These are phyloP conservation scores for Drosophila leonis DNA, from an alignment of 2,888 invertebrate species.

Conservation along the genomic window DNA sequence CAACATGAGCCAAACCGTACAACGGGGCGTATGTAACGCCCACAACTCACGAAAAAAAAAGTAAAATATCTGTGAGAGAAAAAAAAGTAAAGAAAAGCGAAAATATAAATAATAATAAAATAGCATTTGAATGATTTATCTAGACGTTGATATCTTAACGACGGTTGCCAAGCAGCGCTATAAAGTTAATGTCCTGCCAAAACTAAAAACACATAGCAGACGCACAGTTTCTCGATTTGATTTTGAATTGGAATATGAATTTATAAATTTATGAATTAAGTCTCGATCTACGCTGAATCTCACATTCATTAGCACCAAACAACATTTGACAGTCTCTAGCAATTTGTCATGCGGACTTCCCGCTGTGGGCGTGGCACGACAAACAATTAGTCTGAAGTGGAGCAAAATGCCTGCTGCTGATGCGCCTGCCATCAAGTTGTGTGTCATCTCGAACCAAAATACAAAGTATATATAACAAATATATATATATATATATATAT, in stretches of 20 bases:
- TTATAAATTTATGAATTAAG: background rate
- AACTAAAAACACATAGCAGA: background rate
- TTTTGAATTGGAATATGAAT: background rate
- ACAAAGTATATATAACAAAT: conserved; percentile 19
- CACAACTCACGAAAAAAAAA: conserved; percentile 31
- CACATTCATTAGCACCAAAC: conserved; percentile 8
- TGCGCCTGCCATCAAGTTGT: conserved; percentile 15
- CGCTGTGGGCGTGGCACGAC: conserved; percentile 29
- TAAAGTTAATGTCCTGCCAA: conserved; percentile 26
- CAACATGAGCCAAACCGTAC: conserved; percentile 63
- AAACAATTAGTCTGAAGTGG: conserved; percentile 67
- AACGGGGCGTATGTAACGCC: conserved; percentile 61
- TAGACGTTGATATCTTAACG: conserved; percentile 55
- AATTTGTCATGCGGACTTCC: conserved; percentile 16
- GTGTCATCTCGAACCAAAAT: conserved; percentile 49
- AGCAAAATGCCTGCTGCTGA: conserved; percentile 35
- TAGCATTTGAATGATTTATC: conserved; percentile 64
- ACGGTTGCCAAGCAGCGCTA: conserved; percentile 21
- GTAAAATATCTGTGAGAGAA: background rate
- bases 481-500: conserved; percentile 4
- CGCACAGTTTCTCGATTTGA: background rate
- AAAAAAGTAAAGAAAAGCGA: conserved; percentile 17
- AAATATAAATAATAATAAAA: conserved; percentile 16
- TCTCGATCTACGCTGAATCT: background rate
- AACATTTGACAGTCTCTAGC: conserved; percentile 4